Conservation (phyloP, 2,888 invertebrate genomes). For the Smittia aterrima region DNA sequence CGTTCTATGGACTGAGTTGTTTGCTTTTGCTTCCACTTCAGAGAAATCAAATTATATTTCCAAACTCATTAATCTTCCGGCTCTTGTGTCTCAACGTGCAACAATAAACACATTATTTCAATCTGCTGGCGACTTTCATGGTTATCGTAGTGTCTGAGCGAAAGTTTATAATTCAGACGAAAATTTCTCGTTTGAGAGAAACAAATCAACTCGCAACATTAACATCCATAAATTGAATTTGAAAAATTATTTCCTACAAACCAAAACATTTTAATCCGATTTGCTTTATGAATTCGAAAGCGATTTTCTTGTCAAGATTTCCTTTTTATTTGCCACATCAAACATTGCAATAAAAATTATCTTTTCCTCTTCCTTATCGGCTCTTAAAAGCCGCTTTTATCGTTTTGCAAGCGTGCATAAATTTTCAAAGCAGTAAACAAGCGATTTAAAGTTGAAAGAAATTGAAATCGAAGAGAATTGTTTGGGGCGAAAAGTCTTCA, state of each 20-base stretch:
- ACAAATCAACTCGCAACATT: not conserved
- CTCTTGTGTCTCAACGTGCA: not conserved
- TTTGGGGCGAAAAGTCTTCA: not conserved
- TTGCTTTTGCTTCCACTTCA: not conserved
- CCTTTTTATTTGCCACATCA: conserved; percentile 27
- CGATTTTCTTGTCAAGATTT: not conserved
- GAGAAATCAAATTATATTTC: not conserved
- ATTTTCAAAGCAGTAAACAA: not conserved
- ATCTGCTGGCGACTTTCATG: not conserved
- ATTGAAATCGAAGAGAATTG: not conserved
- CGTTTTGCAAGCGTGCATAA: conserved; percentile 33
- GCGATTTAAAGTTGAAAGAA: not conserved
- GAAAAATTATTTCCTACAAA: not conserved
- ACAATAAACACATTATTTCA: conserved; percentile 13
- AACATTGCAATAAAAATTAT: conserved; percentile 36
- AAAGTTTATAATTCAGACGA: too few relatives aligned
- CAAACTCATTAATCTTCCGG: not conserved
- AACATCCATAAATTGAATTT: conserved; percentile 2
- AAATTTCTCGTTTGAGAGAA: too few relatives aligned
- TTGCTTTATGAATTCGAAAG: not conserved
- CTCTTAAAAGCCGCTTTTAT: conserved; percentile 27
- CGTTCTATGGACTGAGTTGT: not conserved
- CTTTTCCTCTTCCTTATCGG: conserved; percentile 19
- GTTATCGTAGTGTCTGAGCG: too few relatives aligned
- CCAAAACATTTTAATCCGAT: conserved; percentile 5